Conservation (phyloP, 1,140 invertebrate species). For the Drosophila auraria region DNA sequence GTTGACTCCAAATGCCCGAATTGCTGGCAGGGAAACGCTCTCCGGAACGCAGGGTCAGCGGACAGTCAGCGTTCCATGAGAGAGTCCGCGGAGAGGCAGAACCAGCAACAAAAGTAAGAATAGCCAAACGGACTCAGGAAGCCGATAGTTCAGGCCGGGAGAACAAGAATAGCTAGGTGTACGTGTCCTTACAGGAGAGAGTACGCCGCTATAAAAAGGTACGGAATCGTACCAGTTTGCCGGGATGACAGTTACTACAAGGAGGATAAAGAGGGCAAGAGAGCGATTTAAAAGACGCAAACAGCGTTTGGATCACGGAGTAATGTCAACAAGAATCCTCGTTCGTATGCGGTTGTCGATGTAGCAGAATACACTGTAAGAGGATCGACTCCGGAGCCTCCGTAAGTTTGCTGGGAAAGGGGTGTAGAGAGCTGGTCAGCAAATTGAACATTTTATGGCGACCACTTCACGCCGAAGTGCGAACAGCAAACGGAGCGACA, state of each 20-base stretch:
- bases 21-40: background rate
- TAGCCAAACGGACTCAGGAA: background rate
- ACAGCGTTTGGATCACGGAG: background rate
- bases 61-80: background rate
- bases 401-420: background rate
- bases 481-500: too few species aligned
- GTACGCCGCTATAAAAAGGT: background rate
- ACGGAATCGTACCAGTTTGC: background rate
- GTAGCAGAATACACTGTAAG: too few species aligned
- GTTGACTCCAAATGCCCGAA: background rate
- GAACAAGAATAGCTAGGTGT: background rate
- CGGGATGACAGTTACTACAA: background rate
- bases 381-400: background rate
- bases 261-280: background rate
- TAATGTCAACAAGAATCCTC: background rate
- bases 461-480: background rate
- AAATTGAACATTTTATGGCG: too few species aligned
- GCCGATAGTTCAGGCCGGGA: background rate
- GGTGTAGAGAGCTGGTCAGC: background rate
- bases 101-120: background rate
- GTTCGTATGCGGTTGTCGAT: background rate
- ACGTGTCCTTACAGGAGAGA: background rate
- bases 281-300: background rate
- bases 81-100: background rate
- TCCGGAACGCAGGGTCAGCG: background rate